Percentiles rank a stretch among this genome's conserved stretches.
phyloP scores from a whole-genome alignment of 2,113 vertebrate genomes.

The Dinomys branickii region DNA sequence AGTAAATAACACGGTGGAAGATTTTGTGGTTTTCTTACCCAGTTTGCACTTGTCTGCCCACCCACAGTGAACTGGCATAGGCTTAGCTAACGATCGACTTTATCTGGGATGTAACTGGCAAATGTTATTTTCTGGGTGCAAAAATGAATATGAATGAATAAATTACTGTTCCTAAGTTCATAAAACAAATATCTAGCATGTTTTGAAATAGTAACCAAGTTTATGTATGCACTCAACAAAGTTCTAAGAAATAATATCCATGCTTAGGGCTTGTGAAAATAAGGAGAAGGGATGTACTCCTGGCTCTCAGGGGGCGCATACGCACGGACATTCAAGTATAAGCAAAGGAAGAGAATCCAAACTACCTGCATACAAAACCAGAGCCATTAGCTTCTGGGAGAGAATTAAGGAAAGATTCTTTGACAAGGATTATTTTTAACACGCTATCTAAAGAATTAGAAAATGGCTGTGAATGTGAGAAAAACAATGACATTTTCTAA shows the following conservation, averaged over 20 bases:
- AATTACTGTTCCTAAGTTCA: neutral
- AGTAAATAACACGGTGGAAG: neutral
- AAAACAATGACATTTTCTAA: neutral
- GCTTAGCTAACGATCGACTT: neutral
- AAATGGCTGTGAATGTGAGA: neutral
- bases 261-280: neutral
- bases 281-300: neutral
- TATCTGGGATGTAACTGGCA: neutral
- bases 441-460: neutral
- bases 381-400: neutral
- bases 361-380: neutral
- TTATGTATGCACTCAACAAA: neutral
- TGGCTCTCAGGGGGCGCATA: neutral
- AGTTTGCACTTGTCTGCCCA: neutral
- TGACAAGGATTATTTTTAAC: neutral
- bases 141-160: neutral
- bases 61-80: neutral
- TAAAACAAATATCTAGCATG: neutral
- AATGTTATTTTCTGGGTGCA: neutral
- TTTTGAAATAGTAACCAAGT: neutral
- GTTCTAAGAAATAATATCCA: neutral
- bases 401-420: neutral
- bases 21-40: neutral
- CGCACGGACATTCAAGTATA: too few relatives aligned
- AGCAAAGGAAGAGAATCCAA: neutral